phyloP scores from a whole-genome alignment of 2,888 invertebrate species.

The Philonicus albiceps region DNA sequence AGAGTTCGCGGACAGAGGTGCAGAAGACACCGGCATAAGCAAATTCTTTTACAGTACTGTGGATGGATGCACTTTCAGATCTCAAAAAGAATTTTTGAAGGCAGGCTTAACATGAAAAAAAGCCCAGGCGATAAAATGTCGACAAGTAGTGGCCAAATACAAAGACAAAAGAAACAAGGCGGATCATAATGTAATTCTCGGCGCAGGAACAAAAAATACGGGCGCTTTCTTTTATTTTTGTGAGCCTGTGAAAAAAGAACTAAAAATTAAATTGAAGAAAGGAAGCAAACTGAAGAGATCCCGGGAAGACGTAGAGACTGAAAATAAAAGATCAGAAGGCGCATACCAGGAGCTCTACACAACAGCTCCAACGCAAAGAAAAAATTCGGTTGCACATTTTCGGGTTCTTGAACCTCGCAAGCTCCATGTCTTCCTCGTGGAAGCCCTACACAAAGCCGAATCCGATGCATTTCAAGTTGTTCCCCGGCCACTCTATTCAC shows the following conservation, averaged over 20 bases:
- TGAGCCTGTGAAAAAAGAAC: conserved; percentile 17
- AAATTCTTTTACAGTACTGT: conserved; percentile 35
- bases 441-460: conserved; percentile 30
- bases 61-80: conserved; percentile 41
- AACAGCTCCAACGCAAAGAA: conserved; percentile 34
- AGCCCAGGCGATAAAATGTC: conserved; percentile 39
- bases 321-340: conserved; percentile 20
- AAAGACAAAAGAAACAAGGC: conserved; percentile 37
- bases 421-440: conserved; percentile 5
- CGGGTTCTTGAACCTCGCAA: conserved; percentile 46
- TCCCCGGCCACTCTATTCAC: conserved; percentile 23
- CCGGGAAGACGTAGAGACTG: conserved; percentile 30
- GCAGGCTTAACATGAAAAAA: conserved; percentile 28
- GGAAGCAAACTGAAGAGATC: conserved; percentile 36
- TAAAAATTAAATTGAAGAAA: conserved; percentile 39
- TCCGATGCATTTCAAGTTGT: conserved; percentile 23
- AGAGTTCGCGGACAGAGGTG: neutral
- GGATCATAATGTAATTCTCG: conserved; percentile 29
- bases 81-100: conserved; percentile 31
- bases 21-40: conserved; percentile 3
- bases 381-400: conserved; percentile 47
- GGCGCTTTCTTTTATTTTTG: conserved; percentile 35
- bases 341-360: conserved; percentile 40
- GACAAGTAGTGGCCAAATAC: conserved; percentile 37
- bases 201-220: conserved; percentile 3